Base-by-base conservation (phyloP, 2,113 vertebrate genomes). In the Oxyruncus cristatus region DNA sequence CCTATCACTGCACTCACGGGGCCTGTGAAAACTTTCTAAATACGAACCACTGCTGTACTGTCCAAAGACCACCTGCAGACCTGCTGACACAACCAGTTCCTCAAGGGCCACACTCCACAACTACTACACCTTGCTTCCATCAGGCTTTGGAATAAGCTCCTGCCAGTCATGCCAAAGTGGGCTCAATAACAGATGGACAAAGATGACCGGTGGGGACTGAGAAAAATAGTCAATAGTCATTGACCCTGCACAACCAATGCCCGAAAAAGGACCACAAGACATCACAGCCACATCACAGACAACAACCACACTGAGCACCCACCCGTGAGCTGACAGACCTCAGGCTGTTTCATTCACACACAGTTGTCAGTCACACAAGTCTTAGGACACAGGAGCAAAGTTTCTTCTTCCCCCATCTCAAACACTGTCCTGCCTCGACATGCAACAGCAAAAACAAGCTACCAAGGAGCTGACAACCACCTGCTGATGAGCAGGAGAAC, bases 81-180 rank as follows among this genome's bases (percentile, higher is more conserved):
- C 35, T 88, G 71, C 82, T 90, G 75, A 66, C 85, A 70, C 2
- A 5, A 56, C 28, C 67, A 19, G 12, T 17, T 77, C 81, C 47
- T 83, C 85, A 33, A 16, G 2, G 18, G 41, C 21, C 35, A 63
- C 7, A 1, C 6, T 61, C 33, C 74, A 55, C 32, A 55, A 50
- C 35, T 35, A 52, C 50, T 39, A 26, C 2, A 3, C 11, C 28
- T 55, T 0, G 0, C 26, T 55, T 52, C 42, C 42, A 55, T 9
- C 42, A 90, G 55, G 78, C 30, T 67, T 46, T 52, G 59, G 19
- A 93, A 89, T 30, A 72, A 85, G 32, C 17, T 53, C 14, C 56
- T 21, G 16, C 21, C 76, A 77, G 30, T 75, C 18, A 26, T 9
- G 8, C 5, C 33, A 17, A 89, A 74, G 52, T 10, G 8, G 6